Evolutionary conservation across 2,888 invertebrate genomes (phyloP).

Genomic region (Phorcus lineatus): DNA sequence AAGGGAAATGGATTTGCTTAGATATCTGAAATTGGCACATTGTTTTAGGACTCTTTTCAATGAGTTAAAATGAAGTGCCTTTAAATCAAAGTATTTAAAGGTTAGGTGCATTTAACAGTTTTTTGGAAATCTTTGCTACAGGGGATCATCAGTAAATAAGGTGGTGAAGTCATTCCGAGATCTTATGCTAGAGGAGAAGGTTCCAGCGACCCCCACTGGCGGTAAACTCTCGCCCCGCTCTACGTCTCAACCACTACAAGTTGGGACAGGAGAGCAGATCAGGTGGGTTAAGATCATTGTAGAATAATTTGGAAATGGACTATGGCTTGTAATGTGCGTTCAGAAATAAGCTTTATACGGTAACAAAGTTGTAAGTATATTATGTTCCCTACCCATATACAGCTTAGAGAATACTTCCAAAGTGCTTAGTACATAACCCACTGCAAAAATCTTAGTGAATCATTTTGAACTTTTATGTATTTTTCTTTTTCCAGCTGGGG

Average conservation of each 20-base stretch:
- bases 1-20: too few species aligned
- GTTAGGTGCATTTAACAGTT: too few species aligned
- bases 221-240: neutral
- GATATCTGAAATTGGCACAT: too few species aligned
- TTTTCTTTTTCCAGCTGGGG: conserved; percentile 21
- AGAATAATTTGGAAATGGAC: too few species aligned
- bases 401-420: too few species aligned
- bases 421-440: too few species aligned
- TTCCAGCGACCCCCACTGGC: neutral
- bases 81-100: too few species aligned
- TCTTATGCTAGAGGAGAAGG: conserved; percentile 64
- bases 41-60: too few species aligned
- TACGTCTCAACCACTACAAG: neutral
- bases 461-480: neutral
- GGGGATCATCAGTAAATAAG: conserved; percentile 56
- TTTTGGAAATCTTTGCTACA: conserved; percentile 34
- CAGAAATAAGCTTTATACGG: too few species aligned
- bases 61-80: too few species aligned
- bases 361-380: neutral
- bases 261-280: neutral
- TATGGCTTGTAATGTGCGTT: too few species aligned
- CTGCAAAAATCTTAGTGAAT: neutral
- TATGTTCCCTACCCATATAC: neutral
- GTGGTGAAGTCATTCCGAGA: conserved; percentile 68
- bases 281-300: neutral